Base-by-base conservation (phyloP, 1,140 invertebrate species). In the Eciton burchellii region DNA sequence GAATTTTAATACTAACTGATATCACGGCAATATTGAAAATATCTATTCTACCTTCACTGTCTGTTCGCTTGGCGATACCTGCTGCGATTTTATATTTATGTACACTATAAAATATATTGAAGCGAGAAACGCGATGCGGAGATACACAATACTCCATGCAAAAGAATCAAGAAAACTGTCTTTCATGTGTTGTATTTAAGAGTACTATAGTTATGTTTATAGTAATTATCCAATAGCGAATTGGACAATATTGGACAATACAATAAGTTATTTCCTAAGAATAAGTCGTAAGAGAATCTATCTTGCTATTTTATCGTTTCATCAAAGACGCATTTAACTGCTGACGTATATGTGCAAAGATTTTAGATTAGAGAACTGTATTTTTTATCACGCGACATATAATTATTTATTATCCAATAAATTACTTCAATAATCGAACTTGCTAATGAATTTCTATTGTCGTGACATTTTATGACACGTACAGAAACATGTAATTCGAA, bases 341-440 rank as follows among this genome's bases (percentile, higher is more conserved):
- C n/a, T n/a, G n/a, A n/a, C n/a, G 2, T 35, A 6, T 35, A 35
- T 35, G n/a, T 71, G 29, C 3, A n/a, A 47, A 76, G 1, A 41
- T 1, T 24, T 59, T 16, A n/a, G 59, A 11, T 41, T 21, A 16
- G n/a, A 54, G n/a, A 49, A 66, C 21, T 24, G 19, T 74, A 74
- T 52, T 52, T 52, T 52, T 76, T 49, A 35, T 35, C 8, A 57
- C 6, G 0, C 16, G 45, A 57, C 12, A 73, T 19, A 26, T 59
- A 45, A 62, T 62, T 52, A 49, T 12, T 76, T 0, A 63, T 76
- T 52, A 43, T 19, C 49, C 72, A 76, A 52, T 52, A 63, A 76
- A 65, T 63, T 1, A 74, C 11, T 29, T 60, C 9, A 45, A 49
- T 47, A 21, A 6, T 16, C 19, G 52, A 52, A 41, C 3, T 0